These are phyloP conservation scores for Clivina fossor DNA, from an alignment of 2,888 invertebrate genomes.

Conservation along the genomic window DNA sequence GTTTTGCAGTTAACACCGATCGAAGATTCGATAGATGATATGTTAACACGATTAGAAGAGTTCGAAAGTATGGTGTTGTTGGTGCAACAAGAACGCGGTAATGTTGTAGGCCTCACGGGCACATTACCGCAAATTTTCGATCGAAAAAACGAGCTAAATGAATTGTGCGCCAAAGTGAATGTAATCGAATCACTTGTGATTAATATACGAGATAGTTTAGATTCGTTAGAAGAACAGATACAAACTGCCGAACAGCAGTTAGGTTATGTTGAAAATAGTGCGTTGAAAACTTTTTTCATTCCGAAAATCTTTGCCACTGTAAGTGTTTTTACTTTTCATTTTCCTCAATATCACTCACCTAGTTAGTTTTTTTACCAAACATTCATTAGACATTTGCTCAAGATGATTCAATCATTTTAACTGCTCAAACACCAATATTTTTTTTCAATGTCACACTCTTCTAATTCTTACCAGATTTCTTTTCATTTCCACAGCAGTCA, in stretches of 20 bases:
- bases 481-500: no score
- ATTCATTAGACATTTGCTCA: no score
- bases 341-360: no score
- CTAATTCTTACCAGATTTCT: no score
- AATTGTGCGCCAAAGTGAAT: slow-evolving; percentile 59
- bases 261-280: slow-evolving; percentile 59
- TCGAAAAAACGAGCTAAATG: slow-evolving; percentile 57
- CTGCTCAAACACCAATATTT: no score
- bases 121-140: slow-evolving; percentile 56
- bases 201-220: slow-evolving; percentile 58
- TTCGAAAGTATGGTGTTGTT: slow-evolving; percentile 63
- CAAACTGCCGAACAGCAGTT: slow-evolving; percentile 63
- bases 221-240: slow-evolving; percentile 59
- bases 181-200: slow-evolving; percentile 59
- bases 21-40: slow-evolving; percentile 66
- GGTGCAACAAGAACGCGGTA: slow-evolving; percentile 54
- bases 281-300: slow-evolving; percentile 61
- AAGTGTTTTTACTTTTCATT: no score
- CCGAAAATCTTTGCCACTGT: slow-evolving; percentile 60
- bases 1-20: slow-evolving; percentile 51
- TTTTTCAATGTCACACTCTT: no score
- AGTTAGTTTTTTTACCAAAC: no score
- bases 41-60: slow-evolving; percentile 67
- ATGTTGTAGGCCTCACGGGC: slow-evolving; percentile 54
- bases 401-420: no score